Conservation (phyloP, 2,113 vertebrate species). For the Haemorhous mexicanus region DNA sequence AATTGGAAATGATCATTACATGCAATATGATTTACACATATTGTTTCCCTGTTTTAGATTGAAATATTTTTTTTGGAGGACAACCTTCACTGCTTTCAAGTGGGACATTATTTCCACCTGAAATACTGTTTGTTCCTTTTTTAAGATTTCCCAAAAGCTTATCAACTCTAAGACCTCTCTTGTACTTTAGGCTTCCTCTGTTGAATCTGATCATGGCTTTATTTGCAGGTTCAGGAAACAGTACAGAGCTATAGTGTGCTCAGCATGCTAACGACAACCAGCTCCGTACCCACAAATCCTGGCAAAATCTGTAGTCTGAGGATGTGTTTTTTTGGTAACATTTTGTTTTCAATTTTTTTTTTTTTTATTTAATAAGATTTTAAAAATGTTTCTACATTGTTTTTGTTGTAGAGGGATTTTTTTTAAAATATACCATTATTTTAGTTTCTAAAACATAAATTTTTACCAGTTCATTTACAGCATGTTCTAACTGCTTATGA, state of each 20-base stretch:
- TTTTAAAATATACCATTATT: neutral
- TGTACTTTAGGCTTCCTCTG: neutral
- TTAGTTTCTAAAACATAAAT: neutral
- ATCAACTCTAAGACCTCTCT: neutral
- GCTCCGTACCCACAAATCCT: neutral
- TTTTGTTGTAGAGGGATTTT: neutral
- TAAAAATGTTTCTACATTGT: neutral
- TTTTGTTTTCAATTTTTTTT: neutral
- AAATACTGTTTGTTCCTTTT: neutral
- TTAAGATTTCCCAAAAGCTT: neutral
- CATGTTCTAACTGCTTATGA: neutral
- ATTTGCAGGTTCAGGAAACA: conserved; percentile 8
- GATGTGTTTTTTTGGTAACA: neutral
- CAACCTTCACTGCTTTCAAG: neutral
- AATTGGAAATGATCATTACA: neutral
- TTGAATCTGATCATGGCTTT: conserved; percentile 9
- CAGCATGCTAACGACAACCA: neutral
- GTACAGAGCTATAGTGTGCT: neutral
- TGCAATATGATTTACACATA: neutral
- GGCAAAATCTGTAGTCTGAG: neutral
- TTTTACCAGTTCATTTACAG: conserved; percentile 4
- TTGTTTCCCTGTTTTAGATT: neutral
- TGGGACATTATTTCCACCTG: neutral
- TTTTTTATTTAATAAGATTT: neutral
- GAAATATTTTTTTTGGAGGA: neutral